These are phyloP conservation scores for Trachelus iudaicus DNA, from an alignment of 2,888 invertebrate genomes.

Conservation along the genomic window DNA sequence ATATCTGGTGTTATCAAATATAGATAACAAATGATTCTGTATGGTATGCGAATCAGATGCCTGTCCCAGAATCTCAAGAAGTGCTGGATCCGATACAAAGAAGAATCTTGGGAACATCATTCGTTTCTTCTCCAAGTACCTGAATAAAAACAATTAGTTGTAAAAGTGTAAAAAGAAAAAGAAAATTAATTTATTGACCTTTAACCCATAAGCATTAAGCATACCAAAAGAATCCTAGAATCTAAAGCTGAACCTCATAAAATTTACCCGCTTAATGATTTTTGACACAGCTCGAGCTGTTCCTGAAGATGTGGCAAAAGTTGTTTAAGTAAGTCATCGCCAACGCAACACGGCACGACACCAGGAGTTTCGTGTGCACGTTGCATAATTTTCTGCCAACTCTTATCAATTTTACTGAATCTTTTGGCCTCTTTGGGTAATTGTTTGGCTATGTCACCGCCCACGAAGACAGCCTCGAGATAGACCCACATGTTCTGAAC, in stretches of 20 bases:
- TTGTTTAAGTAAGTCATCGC: slow-evolving; percentile 92
- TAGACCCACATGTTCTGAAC: slow-evolving; percentile 99
- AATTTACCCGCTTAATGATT: slow-evolving; percentile 86
- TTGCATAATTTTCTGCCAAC: slow-evolving; percentile 99
- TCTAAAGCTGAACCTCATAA: not conserved
- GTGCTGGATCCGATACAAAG: slow-evolving; percentile 93
- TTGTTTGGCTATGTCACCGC: slow-evolving; percentile 98
- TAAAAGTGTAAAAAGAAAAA: not conserved
- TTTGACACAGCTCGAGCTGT: slow-evolving; percentile 95
- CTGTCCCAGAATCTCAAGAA: slow-evolving; percentile 90
- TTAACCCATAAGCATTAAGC: not conserved
- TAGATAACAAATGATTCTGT: slow-evolving; percentile 93
- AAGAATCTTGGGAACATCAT: slow-evolving; percentile 95
- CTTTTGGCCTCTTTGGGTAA: slow-evolving; percentile 93
- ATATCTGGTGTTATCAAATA: slow-evolving; percentile 94
- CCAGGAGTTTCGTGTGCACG: slow-evolving; percentile 96
- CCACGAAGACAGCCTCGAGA: slow-evolving; percentile 96
- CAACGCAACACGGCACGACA: slow-evolving; percentile 95
- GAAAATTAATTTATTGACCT: not conserved
- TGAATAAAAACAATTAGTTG: slow-evolving; percentile 35
- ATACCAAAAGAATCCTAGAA: not conserved
- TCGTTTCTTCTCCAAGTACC: slow-evolving; percentile 88
- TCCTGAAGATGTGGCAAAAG: slow-evolving; percentile 94
- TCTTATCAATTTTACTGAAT: slow-evolving; percentile 97
- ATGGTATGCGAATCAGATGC: slow-evolving; percentile 95